phyloP scores from a whole-genome alignment of 2,113 vertebrate species.

The Cyprinodon variegatus region DNA sequence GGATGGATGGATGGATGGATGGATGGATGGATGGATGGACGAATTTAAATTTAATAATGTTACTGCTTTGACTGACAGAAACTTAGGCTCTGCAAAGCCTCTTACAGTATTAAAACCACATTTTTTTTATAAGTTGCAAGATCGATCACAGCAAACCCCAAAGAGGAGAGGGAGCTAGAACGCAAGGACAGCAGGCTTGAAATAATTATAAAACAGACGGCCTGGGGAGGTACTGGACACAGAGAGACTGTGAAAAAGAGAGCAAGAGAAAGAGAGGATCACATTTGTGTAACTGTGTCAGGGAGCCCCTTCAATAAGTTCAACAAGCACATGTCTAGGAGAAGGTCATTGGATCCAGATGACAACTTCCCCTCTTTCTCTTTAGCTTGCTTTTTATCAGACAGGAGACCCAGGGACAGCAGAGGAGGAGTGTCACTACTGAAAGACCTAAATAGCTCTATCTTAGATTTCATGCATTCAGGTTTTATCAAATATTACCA shows the following conservation, averaged over 20 bases:
- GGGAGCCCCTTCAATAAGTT: conserved; percentile 60
- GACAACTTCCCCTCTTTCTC: conserved; percentile 42
- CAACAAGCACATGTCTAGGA: conserved; percentile 53
- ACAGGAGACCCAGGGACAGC: conserved; percentile 18
- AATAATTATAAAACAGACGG: conserved; percentile 23
- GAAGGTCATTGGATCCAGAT: conserved; percentile 73
- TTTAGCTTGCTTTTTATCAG: conserved; percentile 42
- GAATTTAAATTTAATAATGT: too few relatives aligned
- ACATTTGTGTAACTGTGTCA: conserved; percentile 61
- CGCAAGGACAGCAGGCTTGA: conserved; percentile 20
- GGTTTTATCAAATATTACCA: conserved; percentile 46
- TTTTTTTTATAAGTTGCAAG: conserved; percentile 36
- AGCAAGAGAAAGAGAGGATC: conserved; percentile 32
- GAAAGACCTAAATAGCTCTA: conserved; percentile 34
- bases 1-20: too few relatives aligned
- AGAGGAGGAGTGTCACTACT: conserved; percentile 26
- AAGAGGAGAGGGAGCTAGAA: conserved; percentile 11
- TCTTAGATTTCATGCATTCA: conserved; percentile 10
- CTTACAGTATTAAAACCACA: conserved; percentile 58
- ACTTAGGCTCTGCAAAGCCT: conserved; percentile 41
- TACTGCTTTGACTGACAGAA: conserved; percentile 32
- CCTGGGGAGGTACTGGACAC: conserved; percentile 24
- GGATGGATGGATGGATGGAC: too few relatives aligned
- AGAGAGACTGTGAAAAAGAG: conserved; percentile 25
- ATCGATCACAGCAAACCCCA: conserved; percentile 27